These are phyloP conservation scores for Exephanes ischioxanthus DNA, from an alignment of 2,888 invertebrate species.

Conservation along the genomic window DNA sequence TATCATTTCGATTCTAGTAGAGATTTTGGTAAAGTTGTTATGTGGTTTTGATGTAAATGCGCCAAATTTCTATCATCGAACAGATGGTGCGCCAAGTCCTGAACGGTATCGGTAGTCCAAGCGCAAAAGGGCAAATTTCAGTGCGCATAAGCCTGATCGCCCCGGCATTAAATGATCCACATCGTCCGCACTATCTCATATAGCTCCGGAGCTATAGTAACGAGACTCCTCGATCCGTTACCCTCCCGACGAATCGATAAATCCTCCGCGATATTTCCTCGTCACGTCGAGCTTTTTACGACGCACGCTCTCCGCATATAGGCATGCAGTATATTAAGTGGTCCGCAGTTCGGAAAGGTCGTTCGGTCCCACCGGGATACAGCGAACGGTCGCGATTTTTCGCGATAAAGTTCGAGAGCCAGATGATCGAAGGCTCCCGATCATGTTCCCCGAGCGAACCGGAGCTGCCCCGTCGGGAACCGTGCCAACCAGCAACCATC, in stretches of 20 bases:
- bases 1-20: no score
- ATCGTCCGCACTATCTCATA: neutral
- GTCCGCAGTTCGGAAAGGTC: conserved; percentile 47
- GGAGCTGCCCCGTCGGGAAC: conserved; percentile 31
- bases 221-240: neutral
- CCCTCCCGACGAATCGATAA: conserved; percentile 39
- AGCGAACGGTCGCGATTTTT: conserved; percentile 44
- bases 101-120: neutral
- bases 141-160: neutral
- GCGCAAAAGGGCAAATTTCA: neutral
- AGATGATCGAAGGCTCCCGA: conserved; percentile 48
- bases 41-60: no score
- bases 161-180: neutral
- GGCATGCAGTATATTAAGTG: conserved; percentile 40
- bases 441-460: conserved; percentile 17
- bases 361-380: conserved; percentile 36
- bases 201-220: neutral
- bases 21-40: no score
- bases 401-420: conserved; percentile 46
- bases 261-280: conserved; percentile 25
- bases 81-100: neutral
- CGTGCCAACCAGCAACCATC: conserved; percentile 31
- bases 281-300: conserved; percentile 44
- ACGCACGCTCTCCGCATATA: conserved; percentile 18
- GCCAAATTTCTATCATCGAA: neutral